phyloP scores from a whole-genome alignment of 2,113 vertebrate genomes.

The Vimba vimba region DNA sequence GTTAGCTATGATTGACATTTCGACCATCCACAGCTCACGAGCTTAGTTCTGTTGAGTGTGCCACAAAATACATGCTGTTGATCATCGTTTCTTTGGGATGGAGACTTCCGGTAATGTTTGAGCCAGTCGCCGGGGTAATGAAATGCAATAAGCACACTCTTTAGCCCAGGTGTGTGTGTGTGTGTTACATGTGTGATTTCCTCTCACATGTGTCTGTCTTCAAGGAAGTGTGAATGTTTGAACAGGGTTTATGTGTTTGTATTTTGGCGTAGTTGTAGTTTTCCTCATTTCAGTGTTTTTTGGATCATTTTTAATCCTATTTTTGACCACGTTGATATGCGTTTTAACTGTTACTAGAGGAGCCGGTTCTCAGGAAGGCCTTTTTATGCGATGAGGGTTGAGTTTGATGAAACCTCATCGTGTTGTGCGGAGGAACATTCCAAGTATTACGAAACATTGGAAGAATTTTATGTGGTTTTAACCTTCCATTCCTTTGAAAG shows the following conservation, averaged over 20 bases:
- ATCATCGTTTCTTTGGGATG: not conserved
- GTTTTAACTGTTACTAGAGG: not conserved
- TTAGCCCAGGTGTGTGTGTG: slow-evolving; percentile 29
- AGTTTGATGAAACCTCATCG: not conserved
- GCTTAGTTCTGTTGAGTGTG: slow-evolving; percentile 2
- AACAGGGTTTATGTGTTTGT: slow-evolving; percentile 38
- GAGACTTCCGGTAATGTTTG: slow-evolving; percentile 22
- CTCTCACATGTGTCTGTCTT: not conserved
- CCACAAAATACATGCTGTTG: not conserved
- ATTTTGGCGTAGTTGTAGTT: not conserved
- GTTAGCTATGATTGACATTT: not conserved
- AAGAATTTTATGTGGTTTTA: not conserved
- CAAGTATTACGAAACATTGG: not conserved
- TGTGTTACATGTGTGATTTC: slow-evolving; percentile 27
- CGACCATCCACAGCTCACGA: not conserved
- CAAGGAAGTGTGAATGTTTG: slow-evolving; percentile 11
- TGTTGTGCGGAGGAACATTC: not conserved
- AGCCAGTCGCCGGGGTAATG: slow-evolving; percentile 30
- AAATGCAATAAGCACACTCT: slow-evolving; percentile 43
- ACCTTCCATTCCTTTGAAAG: slow-evolving; percentile 36
- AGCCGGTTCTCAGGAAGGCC: not conserved
- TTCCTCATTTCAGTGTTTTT: slow-evolving; percentile 6
- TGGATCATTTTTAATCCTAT: not conserved
- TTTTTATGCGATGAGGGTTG: not conserved
- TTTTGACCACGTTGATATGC: not conserved